Conservation (phyloP, 2,797 vertebrate species). For the Vireo griseus region DNA sequence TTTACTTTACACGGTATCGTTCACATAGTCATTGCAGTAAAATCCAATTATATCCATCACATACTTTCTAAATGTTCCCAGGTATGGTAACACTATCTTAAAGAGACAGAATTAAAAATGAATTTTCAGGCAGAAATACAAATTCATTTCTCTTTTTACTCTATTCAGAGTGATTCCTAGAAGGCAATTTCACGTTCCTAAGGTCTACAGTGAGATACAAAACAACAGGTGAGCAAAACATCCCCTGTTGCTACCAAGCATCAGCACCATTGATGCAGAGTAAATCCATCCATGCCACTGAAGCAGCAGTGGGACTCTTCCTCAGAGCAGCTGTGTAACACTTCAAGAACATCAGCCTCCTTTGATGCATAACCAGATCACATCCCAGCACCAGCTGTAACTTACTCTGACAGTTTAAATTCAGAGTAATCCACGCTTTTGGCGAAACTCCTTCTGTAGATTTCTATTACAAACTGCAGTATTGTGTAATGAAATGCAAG, state of each 20-base stretch:
- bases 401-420: background rate
- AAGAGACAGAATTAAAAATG: background rate
- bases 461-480: background rate
- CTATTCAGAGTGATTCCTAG: background rate
- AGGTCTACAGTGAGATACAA: background rate
- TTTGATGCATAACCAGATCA: background rate
- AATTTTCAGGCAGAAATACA: background rate
- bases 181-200: background rate
- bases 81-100: background rate
- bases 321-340: background rate
- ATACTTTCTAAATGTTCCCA: background rate
- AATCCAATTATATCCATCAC: conserved; percentile 17
- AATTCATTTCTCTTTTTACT: background rate
- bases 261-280: background rate
- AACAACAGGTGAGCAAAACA: background rate
- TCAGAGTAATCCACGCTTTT: background rate
- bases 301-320: background rate
- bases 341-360: background rate
- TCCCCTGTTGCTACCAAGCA: background rate
- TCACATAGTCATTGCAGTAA: background rate
- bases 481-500: background rate
- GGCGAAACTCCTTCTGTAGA: background rate
- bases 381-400: background rate
- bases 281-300: background rate
- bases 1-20: background rate